Evolutionary conservation across 2,797 vertebrate genomes (phyloP), one percentile per base, ranked within the genome.

Genomic region (Carduelis carduelis): DNA sequence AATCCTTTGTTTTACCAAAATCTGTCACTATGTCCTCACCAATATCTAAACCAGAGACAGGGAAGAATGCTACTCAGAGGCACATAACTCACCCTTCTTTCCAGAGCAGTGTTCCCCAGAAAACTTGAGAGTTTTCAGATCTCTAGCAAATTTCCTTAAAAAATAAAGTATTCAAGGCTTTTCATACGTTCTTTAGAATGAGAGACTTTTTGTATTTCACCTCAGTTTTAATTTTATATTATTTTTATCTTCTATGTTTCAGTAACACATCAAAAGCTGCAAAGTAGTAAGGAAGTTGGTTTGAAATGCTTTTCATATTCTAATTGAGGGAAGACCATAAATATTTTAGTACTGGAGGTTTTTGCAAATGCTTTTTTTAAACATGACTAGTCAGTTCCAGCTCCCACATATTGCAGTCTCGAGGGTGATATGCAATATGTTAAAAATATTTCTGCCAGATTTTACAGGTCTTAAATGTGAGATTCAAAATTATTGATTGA

Each of bases 281-380:
- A 39, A 59, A 89, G 16, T 74, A 61, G 23, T 66, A 44, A 13
- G 63, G 50, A 89, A 47, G 22, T 35, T 66, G 26, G 2, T 74
- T 83, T 41, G 32, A 70, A 70, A 71, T 47, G 56, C 18, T 93
- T 83, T 89, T 89, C 79, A 61, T 63, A 88, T 81, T 95, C 68
- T 69, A 90, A 92, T 89, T 78, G 77, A 71, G 34, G n/a, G 57
- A 94, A 87, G 7, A 22, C 13, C 71, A 49, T 95, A 96, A 96
- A 96, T 97, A 93, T 95, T 97, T 97, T 85, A 94, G 53, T 76
- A 59, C 47, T 79, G 26, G 57, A 88, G 26, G 22, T 60, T 97
- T 96, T 93, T 93, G 52, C 14, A 92, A 97, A 91, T 41, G 52
- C 18, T 92, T 13, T 2, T 76, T 97, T 91, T 81, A 75, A 87